These are phyloP conservation scores for Merops nubicus DNA, from an alignment of 2,113 vertebrate genomes.

Conservation along the genomic window DNA sequence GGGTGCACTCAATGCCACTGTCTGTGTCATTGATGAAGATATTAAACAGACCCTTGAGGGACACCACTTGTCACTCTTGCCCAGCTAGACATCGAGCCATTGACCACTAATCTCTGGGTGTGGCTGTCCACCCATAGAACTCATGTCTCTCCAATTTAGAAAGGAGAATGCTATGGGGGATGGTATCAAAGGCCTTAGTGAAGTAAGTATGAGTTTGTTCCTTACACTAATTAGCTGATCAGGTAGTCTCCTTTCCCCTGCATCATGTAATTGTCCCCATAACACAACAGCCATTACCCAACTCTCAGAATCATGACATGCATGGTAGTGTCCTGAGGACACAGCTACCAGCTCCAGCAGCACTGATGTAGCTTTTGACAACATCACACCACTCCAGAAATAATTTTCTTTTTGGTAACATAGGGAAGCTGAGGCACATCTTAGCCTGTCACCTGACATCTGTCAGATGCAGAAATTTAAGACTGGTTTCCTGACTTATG, in stretches of 20 bases:
- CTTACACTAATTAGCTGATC: not conserved
- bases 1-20: no score
- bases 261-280: not conserved
- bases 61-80: no score
- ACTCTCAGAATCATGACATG: not conserved
- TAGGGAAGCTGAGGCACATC: not conserved
- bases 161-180: no score
- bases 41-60: no score
- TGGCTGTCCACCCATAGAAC: no score
- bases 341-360: not conserved
- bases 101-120: no score
- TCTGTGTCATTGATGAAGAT: no score
- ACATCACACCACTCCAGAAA: not conserved
- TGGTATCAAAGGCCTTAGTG: no score
- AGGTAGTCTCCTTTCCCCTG: not conserved
- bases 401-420: not conserved
- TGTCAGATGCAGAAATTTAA: not conserved
- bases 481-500: not conserved
- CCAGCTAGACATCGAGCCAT: no score
- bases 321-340: fast-evolving
- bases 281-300: fast-evolving
- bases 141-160: no score
- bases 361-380: not conserved
- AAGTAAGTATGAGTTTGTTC: no score
- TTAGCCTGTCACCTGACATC: not conserved